Conservation (phyloP, 1,140 invertebrate species). For the Drosophila trapezifrons region DNA sequence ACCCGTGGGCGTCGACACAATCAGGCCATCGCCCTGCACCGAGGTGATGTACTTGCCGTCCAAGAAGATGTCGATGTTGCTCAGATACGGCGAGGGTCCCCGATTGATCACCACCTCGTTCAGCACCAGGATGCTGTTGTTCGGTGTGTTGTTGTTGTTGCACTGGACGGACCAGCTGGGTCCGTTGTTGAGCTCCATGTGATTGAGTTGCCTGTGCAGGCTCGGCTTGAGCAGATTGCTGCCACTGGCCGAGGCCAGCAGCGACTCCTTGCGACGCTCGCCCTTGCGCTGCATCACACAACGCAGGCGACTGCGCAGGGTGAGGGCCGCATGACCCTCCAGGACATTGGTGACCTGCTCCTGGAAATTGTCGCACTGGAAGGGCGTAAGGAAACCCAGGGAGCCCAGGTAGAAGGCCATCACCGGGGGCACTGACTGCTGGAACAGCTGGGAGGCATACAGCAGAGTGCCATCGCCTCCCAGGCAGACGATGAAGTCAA, state of each 20-base stretch:
- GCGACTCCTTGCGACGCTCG: constrained; percentile 72
- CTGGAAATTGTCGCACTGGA: constrained; percentile 97
- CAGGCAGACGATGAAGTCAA: constrained; percentile 97
- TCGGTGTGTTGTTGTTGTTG: constrained; percentile 40
- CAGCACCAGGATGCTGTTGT: constrained; percentile 87
- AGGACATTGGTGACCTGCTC: constrained; percentile 96
- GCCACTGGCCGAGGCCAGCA: constrained; percentile 34
- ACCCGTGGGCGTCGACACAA: no score
- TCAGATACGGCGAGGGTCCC: constrained; percentile 96
- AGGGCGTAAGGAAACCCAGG: constrained; percentile 97
- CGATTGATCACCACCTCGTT: constrained; percentile 98
- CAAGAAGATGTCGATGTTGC: constrained; percentile 97
- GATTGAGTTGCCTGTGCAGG: constrained; percentile 39
- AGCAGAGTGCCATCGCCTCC: constrained; percentile 98
- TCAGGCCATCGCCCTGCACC: constrained; percentile 97
- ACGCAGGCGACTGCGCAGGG: constrained; percentile 93
- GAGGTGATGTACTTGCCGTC: constrained; percentile 98
- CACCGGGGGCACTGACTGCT: constrained; percentile 98
- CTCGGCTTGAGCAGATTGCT: constrained; percentile 40
- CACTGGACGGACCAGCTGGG: constrained; percentile 2
- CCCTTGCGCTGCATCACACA: constrained; percentile 93
- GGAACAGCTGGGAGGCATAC: constrained; percentile 96
- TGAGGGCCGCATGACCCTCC: constrained; percentile 95
- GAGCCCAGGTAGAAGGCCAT: constrained; percentile 99
- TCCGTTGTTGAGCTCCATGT: constrained; percentile 38